A percentile compares a stretch with the other conserved stretches of the same genome.
These are phyloP conservation scores for Opisthograptis luteolata DNA, from an alignment of 2,888 invertebrate genomes.

Conservation along the genomic window DNA sequence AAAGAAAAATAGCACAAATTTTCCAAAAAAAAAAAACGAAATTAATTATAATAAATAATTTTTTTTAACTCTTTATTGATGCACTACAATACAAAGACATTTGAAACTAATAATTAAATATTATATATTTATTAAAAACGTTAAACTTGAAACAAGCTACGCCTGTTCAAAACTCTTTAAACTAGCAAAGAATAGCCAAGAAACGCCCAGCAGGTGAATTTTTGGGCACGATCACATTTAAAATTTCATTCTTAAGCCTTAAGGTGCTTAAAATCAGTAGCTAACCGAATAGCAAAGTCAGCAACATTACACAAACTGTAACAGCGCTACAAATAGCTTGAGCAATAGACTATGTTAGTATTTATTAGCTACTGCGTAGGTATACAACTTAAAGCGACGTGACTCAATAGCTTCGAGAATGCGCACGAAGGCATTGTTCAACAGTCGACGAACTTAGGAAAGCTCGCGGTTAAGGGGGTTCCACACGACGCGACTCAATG, in stretches of 20 bases:
- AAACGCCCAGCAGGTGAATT: too few species aligned
- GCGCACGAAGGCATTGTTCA: constrained; percentile 65
- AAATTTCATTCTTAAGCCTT: not conserved
- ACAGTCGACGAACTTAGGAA: constrained; percentile 68
- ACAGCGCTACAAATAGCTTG: constrained; percentile 16
- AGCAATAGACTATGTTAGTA: constrained; percentile 11
- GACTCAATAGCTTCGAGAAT: constrained; percentile 60
- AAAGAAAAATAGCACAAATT: too few species aligned
- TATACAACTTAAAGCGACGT: constrained; percentile 50
- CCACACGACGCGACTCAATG: constrained; percentile 30
- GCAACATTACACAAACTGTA: constrained; percentile 3
- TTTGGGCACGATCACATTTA: too few species aligned
- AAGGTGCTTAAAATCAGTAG: not conserved
- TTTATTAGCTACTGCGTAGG: constrained; percentile 28
- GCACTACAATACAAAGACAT: too few species aligned
- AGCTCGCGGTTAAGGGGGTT: constrained; percentile 44
- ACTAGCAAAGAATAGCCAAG: too few species aligned
- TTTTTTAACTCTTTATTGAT: too few species aligned
- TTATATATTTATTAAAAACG: too few species aligned
- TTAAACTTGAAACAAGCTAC: too few species aligned
- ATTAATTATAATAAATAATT: too few species aligned
- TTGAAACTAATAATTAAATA: too few species aligned
- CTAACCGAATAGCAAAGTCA: not conserved
- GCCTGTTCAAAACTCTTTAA: too few species aligned
- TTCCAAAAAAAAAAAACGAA: too few species aligned